Evolutionary conservation across 2,888 invertebrate genomes (phyloP).

Genomic region (Dicycla oo): DNA sequence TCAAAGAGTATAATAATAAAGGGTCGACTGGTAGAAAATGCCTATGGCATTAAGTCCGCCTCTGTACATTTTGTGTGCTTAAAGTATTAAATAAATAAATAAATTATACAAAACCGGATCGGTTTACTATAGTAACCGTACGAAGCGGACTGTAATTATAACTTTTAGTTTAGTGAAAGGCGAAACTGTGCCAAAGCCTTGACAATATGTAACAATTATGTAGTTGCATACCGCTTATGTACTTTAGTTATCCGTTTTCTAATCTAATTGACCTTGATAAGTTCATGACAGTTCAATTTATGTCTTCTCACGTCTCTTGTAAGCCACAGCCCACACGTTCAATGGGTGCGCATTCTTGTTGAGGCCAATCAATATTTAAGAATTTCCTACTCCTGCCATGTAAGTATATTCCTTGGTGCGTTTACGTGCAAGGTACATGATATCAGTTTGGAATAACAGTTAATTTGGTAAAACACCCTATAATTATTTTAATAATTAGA

Average conservation of each 20-base stretch:
- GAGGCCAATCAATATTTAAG: neutral
- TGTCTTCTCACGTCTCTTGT: slow-evolving; percentile 8
- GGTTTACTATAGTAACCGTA: slow-evolving; percentile 1
- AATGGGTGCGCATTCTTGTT: neutral
- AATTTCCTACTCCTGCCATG: neutral
- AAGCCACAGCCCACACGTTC: neutral
- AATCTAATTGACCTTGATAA: slow-evolving; percentile 20
- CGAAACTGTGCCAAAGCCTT: slow-evolving; percentile 44
- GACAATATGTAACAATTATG: slow-evolving; percentile 46
- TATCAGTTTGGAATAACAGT: too few species aligned
- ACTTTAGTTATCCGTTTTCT: slow-evolving; percentile 27
- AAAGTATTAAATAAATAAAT: too few species aligned
- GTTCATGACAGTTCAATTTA: slow-evolving; percentile 3
- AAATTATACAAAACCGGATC: too few species aligned
- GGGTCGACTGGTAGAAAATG: too few species aligned
- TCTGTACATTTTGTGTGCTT: too few species aligned
- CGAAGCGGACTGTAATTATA: neutral
- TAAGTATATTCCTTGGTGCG: neutral
- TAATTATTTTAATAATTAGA: too few species aligned
- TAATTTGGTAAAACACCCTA: too few species aligned
- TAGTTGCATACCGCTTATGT: neutral
- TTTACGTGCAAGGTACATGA: too few species aligned
- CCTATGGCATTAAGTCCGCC: too few species aligned
- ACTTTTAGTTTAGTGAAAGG: slow-evolving; percentile 52
- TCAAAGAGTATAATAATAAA: too few species aligned